These are phyloP conservation scores for Carduelis carduelis DNA, from an alignment of 2,797 vertebrate species.

Conservation along the genomic window DNA sequence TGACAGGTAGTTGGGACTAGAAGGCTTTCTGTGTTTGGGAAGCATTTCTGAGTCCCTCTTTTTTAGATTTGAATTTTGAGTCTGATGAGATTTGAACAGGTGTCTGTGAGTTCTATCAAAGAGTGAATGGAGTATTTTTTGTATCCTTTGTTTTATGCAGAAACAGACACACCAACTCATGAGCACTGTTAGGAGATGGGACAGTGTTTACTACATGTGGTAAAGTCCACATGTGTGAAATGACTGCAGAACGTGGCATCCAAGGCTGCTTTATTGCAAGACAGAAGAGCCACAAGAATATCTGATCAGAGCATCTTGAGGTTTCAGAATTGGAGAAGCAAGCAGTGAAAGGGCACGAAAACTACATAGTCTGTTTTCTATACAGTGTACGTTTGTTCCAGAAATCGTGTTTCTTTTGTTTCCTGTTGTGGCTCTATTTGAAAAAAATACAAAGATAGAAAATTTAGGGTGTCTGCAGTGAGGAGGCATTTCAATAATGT, in stretches of 20 bases:
- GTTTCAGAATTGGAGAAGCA: not conserved
- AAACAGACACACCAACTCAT: not conserved
- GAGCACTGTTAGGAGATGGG: not conserved
- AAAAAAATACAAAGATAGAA: not conserved
- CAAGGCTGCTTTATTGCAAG: not conserved
- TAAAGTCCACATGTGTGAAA: not conserved
- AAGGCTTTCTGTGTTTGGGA: not conserved
- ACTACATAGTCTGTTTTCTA: accelerated
- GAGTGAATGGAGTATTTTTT: not conserved
- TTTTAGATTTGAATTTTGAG: not conserved
- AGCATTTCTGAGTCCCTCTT: not conserved
- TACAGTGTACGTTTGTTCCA: not conserved
- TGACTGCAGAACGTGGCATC: not conserved
- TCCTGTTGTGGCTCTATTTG: not conserved
- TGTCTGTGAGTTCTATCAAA: not conserved
- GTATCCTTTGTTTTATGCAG: not conserved
- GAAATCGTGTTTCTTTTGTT: not conserved
- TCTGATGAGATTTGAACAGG: not conserved
- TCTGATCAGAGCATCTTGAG: not conserved
- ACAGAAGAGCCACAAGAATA: not conserved
- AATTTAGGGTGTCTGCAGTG: not conserved
- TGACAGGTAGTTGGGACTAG: not conserved
- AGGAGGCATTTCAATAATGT: not conserved
- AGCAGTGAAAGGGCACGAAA: not conserved
- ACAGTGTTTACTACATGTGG: not conserved